Evolutionary conservation across 2,113 vertebrate genomes (phyloP).

Genomic region (Petaurus breviceps): DNA sequence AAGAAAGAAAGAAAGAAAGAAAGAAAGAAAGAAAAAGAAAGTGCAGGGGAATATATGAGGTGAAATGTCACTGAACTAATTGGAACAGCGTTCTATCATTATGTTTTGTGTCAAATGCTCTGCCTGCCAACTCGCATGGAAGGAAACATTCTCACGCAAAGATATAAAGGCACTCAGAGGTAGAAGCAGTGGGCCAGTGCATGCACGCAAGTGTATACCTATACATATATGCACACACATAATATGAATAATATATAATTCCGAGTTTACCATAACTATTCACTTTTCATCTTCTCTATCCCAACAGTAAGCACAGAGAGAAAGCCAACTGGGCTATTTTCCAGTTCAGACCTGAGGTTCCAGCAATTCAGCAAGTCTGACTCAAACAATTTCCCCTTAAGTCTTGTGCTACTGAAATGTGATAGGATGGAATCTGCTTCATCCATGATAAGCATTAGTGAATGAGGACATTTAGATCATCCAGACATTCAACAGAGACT

Average conservation of each 20-base stretch:
- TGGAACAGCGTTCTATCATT: not conserved
- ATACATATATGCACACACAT: not conserved
- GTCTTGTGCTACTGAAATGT: not conserved
- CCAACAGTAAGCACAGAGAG: not conserved
- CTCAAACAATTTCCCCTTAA: not conserved
- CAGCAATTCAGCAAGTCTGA: not conserved
- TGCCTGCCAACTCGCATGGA: not conserved
- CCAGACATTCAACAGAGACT: not conserved
- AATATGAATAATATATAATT: not conserved
- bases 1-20: too few species aligned
- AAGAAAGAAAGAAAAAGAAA: too few species aligned
- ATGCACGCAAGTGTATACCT: too few species aligned
- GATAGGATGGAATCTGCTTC: not conserved
- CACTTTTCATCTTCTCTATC: not conserved
- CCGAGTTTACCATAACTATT: not conserved
- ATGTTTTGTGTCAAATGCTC: not conserved
- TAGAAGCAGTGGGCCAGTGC: not conserved
- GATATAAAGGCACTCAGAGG: not conserved
- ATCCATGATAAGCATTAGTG: not conserved
- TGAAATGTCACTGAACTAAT: not conserved
- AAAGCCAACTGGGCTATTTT: not conserved
- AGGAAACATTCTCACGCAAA: not conserved
- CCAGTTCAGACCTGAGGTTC: not conserved
- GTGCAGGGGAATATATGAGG: not conserved
- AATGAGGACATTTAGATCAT: not conserved